A percentile compares a stretch with the other conserved stretches of the same genome.
Evolutionary conservation across 2,113 vertebrate genomes (phyloP).

Genomic region (Mesoclemmys tuberculata): DNA sequence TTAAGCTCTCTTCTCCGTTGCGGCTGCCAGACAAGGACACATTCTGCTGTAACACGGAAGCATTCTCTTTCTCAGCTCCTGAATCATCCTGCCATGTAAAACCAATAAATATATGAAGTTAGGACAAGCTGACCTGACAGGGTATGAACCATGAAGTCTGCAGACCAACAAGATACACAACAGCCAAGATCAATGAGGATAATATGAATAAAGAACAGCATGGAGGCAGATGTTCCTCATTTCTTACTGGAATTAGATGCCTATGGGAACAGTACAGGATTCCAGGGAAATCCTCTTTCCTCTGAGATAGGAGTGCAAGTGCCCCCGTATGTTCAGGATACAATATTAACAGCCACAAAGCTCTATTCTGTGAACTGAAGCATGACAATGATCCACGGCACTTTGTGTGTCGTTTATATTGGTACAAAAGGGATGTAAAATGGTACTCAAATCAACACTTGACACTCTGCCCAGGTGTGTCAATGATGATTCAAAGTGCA

Average conservation of each 20-base stretch:
- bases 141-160: not conserved
- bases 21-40: conserved; percentile 83
- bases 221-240: not conserved
- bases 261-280: not conserved
- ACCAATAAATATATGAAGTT: not conserved
- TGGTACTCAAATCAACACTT: not conserved
- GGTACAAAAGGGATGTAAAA: not conserved
- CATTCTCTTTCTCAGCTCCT: conserved; percentile 92
- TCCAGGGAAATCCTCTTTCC: not conserved
- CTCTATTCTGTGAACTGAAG: not conserved
- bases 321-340: not conserved
- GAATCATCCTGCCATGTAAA: conserved; percentile 86
- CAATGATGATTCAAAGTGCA: not conserved
- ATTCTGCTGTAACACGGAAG: conserved; percentile 88
- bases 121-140: not conserved
- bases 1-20: conserved; percentile 89
- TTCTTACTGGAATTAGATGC: not conserved
- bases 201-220: not conserved
- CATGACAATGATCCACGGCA: not conserved
- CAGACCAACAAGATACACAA: not conserved
- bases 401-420: not conserved
- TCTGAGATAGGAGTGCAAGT: not conserved
- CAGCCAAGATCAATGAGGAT: not conserved
- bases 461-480: conserved; percentile 3
- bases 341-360: not conserved